phyloP scores from a whole-genome alignment of 1,140 invertebrate genomes.

The Plutomurus gul region DNA sequence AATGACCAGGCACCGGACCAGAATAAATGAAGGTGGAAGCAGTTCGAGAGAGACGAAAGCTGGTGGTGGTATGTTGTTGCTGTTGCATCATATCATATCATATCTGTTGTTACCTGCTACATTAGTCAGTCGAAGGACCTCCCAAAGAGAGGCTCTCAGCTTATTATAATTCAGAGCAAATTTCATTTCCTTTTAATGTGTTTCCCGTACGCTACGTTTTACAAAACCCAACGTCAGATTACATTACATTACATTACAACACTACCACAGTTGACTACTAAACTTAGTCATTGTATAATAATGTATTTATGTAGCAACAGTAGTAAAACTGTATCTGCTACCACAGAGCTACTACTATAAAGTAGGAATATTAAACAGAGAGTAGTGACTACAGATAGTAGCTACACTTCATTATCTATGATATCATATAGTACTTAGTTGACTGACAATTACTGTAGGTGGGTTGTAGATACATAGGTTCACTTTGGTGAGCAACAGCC shows the following conservation, averaged over 20 bases:
- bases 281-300: too few relatives aligned
- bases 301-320: too few relatives aligned
- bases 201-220: slow-evolving; percentile 25
- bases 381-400: too few relatives aligned
- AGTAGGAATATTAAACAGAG: too few relatives aligned
- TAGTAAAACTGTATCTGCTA: too few relatives aligned
- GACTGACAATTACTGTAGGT: too few relatives aligned
- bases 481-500: neutral
- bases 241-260: slow-evolving; percentile 4
- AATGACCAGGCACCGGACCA: neutral
- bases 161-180: slow-evolving; percentile 48
- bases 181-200: slow-evolving; percentile 42
- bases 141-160: slow-evolving; percentile 34
- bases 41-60: neutral
- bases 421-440: too few relatives aligned
- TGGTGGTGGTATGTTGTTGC: neutral
- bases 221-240: too few relatives aligned
- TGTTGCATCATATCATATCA: neutral
- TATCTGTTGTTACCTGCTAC: neutral
- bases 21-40: slow-evolving; percentile 13
- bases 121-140: slow-evolving; percentile 18
- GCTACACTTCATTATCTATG: too few relatives aligned
- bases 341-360: too few relatives aligned
- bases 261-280: too few relatives aligned
- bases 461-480: too few relatives aligned